phyloP scores from a whole-genome alignment of 2,888 invertebrate species.

The Amphipyra tragopoginis region DNA sequence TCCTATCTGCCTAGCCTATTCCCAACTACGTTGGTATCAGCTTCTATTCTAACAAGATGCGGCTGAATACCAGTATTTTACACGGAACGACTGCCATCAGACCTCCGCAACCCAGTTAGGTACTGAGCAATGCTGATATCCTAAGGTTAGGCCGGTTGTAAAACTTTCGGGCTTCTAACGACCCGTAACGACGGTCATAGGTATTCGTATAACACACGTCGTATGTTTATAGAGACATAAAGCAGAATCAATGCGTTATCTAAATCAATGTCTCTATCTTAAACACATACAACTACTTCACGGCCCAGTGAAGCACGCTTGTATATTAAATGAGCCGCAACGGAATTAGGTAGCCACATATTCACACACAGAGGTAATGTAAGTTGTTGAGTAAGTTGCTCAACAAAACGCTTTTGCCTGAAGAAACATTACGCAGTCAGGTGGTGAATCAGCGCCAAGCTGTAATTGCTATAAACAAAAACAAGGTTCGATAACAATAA shows the following conservation, averaged over 20 bases:
- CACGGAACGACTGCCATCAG: no score
- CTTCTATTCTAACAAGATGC: no score
- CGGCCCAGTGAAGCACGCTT: constrained; percentile 70
- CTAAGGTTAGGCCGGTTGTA: no score
- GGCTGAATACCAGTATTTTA: no score
- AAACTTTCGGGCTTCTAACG: no score
- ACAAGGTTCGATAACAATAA: constrained; percentile 51
- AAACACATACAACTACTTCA: constrained; percentile 64
- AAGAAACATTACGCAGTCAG: constrained; percentile 59
- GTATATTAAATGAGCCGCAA: constrained; percentile 73
- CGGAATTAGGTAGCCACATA: constrained; percentile 63
- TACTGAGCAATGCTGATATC: no score
- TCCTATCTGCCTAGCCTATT: no score
- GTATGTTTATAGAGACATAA: constrained; percentile 32
- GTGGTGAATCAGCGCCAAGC: constrained; percentile 64
- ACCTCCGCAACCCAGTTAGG: no score
- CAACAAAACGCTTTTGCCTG: constrained; percentile 63
- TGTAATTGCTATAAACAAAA: constrained; percentile 51
- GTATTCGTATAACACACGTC: no score
- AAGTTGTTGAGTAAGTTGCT: constrained; percentile 53
- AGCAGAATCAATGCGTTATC: constrained; percentile 47
- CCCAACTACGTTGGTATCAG: no score
- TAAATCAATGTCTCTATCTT: constrained; percentile 75
- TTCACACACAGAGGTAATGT: constrained; percentile 49
- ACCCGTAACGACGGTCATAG: no score